Conservation (phyloP, 2,113 vertebrate genomes). For the Oncorhynchus nerka region DNA sequence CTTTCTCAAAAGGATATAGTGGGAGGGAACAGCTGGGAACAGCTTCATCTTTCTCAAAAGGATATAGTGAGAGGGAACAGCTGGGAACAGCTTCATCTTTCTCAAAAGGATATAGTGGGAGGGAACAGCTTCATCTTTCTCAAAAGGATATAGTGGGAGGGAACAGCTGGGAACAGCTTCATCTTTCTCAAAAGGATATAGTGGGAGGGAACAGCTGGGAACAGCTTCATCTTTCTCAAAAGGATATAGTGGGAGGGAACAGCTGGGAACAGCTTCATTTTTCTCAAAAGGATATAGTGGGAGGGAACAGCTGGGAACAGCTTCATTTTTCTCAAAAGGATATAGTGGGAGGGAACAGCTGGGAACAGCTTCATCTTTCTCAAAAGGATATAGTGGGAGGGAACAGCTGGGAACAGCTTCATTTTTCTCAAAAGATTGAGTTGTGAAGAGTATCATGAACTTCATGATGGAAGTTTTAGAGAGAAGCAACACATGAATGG, state of each 20-base stretch:
- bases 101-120: neutral
- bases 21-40: too few species aligned
- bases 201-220: neutral
- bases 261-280: neutral
- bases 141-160: too few species aligned
- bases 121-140: too few species aligned
- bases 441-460: constrained; percentile 23
- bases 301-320: neutral
- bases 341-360: neutral
- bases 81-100: neutral
- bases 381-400: neutral
- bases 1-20: too few species aligned
- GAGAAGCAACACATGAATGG: constrained; percentile 41
- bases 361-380: neutral
- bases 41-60: neutral
- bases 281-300: neutral
- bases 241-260: neutral
- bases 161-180: neutral
- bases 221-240: neutral
- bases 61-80: neutral
- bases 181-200: neutral
- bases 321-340: neutral
- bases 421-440: neutral
- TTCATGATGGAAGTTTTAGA: constrained; percentile 33
- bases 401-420: neutral